Evolutionary conservation across 1,140 invertebrate genomes (phyloP), one percentile per base, ranked within the genome.

Genomic region (Rhizoglyphus robini): DNA sequence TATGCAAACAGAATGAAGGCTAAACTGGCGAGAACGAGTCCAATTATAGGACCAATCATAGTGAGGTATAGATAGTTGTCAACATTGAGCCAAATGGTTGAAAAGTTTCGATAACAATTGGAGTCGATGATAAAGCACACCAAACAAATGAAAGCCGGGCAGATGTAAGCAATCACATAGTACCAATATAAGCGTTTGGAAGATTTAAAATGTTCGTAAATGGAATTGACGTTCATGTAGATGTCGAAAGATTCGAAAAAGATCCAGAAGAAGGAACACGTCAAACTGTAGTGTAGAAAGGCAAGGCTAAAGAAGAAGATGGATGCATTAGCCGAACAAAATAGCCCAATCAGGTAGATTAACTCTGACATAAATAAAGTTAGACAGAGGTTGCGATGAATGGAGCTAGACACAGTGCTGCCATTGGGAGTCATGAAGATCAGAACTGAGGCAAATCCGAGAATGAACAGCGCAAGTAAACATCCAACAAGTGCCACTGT

Each of bases 121-220:
- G 85, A 84, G 77, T 87, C 85, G 38, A 91, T 81, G 51, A 84
- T 82, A 65, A 84, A 86, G 27, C 88, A 87, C 34, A 86, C 80
- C 63, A 81, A 79, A 36, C 90, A 86, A 60, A 90, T 83, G 15
- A 88, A 71, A 30, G 84, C 75, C 23, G 88, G 87, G 61, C 83
- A 79, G 69, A 88, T 83, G 79, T 95, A 94, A 32, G 86, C 88
- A 70, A 86, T 81, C 11, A 84, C 76, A 76, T 89, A 91, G 77
- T 92, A 82, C 86, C 87, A 93, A 86, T 85, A 76, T 89, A 78
- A 93, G 94, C 65, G 94, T 89, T 78, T 95, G 88, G 70, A 95
- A 87, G 67, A 96, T 80, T 88, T 65, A 38, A 65, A 36, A 60
- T 34, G 57, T 57, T 64, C 63, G 27, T 64, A 64, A 23, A 64